Evolutionary conservation across 2,797 vertebrate species (phyloP).

Genomic region (Chelonia mydas): DNA sequence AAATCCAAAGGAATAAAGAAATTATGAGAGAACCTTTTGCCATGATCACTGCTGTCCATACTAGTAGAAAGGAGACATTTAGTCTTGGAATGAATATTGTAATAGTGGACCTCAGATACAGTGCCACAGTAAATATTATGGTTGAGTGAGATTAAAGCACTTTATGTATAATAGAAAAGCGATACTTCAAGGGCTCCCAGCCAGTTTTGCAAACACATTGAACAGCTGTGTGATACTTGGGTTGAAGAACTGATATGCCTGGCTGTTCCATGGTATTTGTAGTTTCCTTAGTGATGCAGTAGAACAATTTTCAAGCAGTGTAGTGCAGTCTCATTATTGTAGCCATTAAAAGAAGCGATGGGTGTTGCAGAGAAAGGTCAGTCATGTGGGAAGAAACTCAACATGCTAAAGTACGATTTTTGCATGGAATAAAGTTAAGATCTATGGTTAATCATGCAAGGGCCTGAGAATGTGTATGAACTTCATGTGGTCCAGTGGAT

Average conservation of each 20-base stretch:
- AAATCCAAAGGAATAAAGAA: constrained; percentile 34
- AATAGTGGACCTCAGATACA: constrained; percentile 13
- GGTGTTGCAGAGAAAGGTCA: background rate
- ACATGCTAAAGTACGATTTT: background rate
- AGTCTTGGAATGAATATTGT: background rate
- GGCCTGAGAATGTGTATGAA: background rate
- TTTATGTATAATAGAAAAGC: constrained; percentile 9
- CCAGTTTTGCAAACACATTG: constrained; percentile 30
- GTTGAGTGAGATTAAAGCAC: constrained; percentile 32
- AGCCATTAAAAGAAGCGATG: background rate
- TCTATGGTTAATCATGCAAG: background rate
- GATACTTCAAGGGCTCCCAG: constrained; percentile 32
- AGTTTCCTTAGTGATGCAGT: background rate
- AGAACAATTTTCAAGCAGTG: background rate
- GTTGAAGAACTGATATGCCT: background rate
- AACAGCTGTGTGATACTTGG: background rate
- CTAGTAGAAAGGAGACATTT: constrained; percentile 6
- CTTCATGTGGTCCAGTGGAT: background rate
- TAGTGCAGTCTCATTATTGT: background rate
- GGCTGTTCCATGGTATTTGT: background rate
- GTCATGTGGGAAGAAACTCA: background rate
- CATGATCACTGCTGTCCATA: background rate
- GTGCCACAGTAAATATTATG: constrained; percentile 13
- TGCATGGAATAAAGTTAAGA: background rate
- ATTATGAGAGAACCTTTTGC: constrained; percentile 30